Evolutionary conservation across 2,888 invertebrate genomes (phyloP).

Genomic region (Druceiella hillmani): DNA sequence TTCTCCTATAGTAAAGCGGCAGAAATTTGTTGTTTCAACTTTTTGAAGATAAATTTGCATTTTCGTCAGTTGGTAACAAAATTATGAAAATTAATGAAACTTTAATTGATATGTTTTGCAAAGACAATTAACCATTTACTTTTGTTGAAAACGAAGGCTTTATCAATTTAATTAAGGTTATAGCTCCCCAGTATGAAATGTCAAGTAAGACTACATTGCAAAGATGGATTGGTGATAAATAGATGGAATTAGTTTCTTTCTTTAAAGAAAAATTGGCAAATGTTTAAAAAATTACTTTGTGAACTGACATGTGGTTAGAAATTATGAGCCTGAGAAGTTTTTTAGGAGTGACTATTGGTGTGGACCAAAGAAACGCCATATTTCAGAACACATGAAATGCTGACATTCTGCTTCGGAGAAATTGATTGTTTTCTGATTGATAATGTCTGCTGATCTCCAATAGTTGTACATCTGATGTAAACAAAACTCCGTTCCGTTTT

Average conservation of each 20-base stretch:
- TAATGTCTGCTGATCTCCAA: constrained; percentile 26
- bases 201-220: constrained; percentile 22
- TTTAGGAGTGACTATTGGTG: constrained; percentile 30
- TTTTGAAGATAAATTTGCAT: constrained; percentile 17
- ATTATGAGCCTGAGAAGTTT: constrained; percentile 24
- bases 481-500: constrained; percentile 26
- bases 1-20: constrained; percentile 10
- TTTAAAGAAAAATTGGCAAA: constrained; percentile 17
- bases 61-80: constrained; percentile 21
- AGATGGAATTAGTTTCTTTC: too few relatives aligned
- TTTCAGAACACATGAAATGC: constrained; percentile 29
- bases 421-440: constrained; percentile 23
- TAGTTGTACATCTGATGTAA: constrained; percentile 27
- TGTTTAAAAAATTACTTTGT: constrained; percentile 18
- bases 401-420: constrained; percentile 25
- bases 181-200: constrained; percentile 23
- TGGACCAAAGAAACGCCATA: constrained; percentile 30
- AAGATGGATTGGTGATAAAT: constrained; percentile 25
- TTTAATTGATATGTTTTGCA: constrained; percentile 22
- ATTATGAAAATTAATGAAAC: constrained; percentile 21
- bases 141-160: constrained; percentile 20
- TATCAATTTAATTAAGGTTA: constrained; percentile 21
- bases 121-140: constrained; percentile 25
- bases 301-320: constrained; percentile 4
- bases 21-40: too few relatives aligned